Evolutionary conservation across 2,113 vertebrate genomes (phyloP).

Genomic region (Tonatia bakeri): DNA sequence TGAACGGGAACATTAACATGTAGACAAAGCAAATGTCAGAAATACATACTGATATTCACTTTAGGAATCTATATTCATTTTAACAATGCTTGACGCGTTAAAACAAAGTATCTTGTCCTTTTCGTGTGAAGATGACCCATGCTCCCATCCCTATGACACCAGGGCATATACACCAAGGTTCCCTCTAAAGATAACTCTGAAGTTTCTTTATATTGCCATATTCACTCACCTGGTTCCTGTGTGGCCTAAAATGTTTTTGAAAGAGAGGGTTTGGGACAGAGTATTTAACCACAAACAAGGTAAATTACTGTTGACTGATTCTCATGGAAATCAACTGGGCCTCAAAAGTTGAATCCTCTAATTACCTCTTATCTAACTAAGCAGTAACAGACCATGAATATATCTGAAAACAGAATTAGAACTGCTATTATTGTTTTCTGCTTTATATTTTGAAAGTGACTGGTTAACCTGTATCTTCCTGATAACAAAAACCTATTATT

Average conservation of each 20-base stretch:
- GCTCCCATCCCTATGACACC: background rate
- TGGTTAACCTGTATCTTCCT: background rate
- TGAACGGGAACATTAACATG: background rate
- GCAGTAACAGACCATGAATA: background rate
- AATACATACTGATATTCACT: background rate
- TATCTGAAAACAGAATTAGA: constrained; percentile 7
- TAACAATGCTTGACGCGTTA: background rate
- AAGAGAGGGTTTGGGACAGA: background rate
- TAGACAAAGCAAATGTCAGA: background rate
- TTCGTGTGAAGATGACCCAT: background rate
- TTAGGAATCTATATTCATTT: background rate
- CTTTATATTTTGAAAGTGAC: constrained; percentile 27
- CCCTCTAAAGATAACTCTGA: background rate
- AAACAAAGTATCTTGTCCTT: background rate
- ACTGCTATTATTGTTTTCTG: constrained; percentile 4
- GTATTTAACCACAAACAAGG: background rate
- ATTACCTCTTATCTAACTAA: background rate
- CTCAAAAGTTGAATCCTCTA: background rate
- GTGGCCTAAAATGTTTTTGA: background rate
- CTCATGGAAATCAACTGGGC: background rate
- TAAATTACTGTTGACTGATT: background rate
- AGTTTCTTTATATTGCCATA: background rate
- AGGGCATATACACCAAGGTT: background rate
- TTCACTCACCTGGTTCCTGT: background rate
- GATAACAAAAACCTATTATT: constrained; percentile 29